These are phyloP conservation scores for Brachylomia viminalis DNA, from an alignment of 2,888 invertebrate genomes.

Conservation along the genomic window DNA sequence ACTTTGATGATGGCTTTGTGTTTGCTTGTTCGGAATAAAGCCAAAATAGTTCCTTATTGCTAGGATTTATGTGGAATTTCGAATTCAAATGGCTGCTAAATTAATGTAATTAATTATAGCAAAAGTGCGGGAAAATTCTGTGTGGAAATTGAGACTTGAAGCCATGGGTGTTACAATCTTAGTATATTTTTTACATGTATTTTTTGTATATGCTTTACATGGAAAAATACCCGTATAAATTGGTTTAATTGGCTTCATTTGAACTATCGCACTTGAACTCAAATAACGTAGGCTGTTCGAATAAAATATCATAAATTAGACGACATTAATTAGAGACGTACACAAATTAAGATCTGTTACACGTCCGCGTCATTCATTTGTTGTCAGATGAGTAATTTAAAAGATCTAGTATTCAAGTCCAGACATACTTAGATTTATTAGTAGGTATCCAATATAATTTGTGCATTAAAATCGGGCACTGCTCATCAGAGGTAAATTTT, in stretches of 20 bases:
- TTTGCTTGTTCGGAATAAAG: constrained; percentile 8
- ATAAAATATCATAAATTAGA: constrained; percentile 20
- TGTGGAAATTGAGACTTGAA: neutral
- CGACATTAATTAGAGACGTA: too few relatives aligned
- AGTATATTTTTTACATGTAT: too few relatives aligned
- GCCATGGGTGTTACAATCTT: neutral
- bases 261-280: constrained; percentile 14
- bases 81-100: neutral
- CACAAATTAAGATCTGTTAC: neutral
- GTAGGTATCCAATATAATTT: neutral
- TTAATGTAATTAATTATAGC: neutral
- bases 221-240: neutral
- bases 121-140: neutral
- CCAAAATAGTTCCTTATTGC: constrained; percentile 4
- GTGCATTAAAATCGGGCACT: neutral
- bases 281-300: neutral
- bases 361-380: constrained; percentile 2
- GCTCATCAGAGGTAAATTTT: neutral
- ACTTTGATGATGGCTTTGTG: constrained; percentile 1
- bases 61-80: neutral
- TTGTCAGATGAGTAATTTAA: constrained; percentile 16
- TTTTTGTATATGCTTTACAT: neutral
- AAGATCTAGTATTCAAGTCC: constrained; percentile 21
- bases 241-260: constrained; percentile 16
- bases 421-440: neutral